Evolutionary conservation across 2,113 vertebrate genomes (phyloP).

Genomic region (Vulpes lagopus): DNA sequence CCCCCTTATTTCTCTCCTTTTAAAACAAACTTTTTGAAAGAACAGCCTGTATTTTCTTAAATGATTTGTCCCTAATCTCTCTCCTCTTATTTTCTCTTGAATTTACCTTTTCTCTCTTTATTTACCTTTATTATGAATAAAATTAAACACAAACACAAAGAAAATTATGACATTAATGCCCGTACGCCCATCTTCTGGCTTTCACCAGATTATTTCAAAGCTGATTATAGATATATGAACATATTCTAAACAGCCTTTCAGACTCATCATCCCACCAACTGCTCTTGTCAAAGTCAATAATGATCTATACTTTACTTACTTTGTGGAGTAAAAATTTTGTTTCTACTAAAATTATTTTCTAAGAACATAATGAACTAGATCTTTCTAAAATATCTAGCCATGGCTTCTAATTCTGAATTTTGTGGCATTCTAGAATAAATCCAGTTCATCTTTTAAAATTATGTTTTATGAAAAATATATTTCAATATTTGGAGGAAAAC

Average conservation of each 20-base stretch:
- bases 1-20: neutral
- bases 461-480: neutral
- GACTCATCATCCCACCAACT: neutral
- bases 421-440: neutral
- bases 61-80: neutral
- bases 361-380: neutral
- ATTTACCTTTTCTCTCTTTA: neutral
- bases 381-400: neutral
- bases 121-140: neutral
- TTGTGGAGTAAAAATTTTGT: neutral
- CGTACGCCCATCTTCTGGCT: neutral
- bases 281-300: neutral
- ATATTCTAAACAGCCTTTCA: neutral
- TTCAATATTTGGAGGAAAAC: neutral
- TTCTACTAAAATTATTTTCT: neutral
- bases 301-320: neutral
- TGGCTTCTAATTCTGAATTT: neutral
- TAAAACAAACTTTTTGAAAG: neutral
- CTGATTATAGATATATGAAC: neutral
- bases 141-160: neutral
- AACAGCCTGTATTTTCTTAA: neutral
- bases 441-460: neutral
- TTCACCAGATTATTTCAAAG: neutral
- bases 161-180: neutral
- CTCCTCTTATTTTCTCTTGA: neutral